Evolutionary conservation across 2,113 vertebrate species (phyloP).

Genomic region (Oxyura jamaicensis): DNA sequence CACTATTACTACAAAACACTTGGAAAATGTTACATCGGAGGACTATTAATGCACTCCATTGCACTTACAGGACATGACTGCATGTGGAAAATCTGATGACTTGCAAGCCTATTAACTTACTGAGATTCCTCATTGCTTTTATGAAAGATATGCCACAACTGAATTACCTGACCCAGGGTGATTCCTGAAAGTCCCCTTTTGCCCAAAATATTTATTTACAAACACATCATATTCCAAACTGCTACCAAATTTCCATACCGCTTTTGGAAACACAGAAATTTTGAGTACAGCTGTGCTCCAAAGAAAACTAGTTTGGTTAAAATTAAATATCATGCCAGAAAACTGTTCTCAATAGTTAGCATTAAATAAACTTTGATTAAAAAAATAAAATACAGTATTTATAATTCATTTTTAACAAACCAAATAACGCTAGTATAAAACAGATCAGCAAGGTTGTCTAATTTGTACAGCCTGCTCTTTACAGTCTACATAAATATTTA

Average conservation of each 20-base stretch:
- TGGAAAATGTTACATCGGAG: constrained; percentile 53
- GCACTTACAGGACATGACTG: constrained; percentile 8
- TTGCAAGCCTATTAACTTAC: constrained; percentile 18
- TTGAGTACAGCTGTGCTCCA: neutral
- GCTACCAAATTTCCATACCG: neutral
- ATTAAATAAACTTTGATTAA: neutral
- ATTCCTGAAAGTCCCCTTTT: neutral
- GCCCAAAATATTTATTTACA: neutral
- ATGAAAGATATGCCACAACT: neutral
- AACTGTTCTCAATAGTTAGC: neutral
- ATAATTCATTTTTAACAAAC: neutral
- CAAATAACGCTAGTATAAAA: neutral
- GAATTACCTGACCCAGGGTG: neutral
- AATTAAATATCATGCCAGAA: neutral
- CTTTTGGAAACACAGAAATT: neutral
- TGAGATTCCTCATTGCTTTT: neutral
- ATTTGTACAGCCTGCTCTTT: neutral
- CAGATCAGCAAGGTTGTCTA: neutral
- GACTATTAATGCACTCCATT: constrained; percentile 42
- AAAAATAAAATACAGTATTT: neutral
- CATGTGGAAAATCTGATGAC: constrained; percentile 23
- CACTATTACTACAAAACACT: constrained; percentile 41
- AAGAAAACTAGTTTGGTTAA: neutral
- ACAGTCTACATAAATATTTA: neutral
- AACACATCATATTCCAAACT: neutral